Conservation (phyloP, 1,140 invertebrate species). For the Grapholita molesta region DNA sequence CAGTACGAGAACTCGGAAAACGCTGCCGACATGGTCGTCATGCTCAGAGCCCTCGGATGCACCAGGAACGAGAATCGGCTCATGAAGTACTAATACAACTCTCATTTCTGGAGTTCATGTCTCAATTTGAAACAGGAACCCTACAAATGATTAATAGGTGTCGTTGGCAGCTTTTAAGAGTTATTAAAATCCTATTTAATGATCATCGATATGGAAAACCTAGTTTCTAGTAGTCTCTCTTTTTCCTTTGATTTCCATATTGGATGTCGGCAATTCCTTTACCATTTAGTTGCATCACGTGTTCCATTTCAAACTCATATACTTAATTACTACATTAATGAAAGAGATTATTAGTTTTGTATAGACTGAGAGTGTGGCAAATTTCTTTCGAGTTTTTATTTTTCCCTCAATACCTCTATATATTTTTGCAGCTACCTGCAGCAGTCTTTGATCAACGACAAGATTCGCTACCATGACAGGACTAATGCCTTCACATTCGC, state of each 20-base stretch:
- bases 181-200: no score
- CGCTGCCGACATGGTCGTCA: conserved; percentile 80
- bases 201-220: no score
- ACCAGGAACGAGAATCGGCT: conserved; percentile 68
- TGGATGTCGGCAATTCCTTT: no score
- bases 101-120: neutral
- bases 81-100: conserved; percentile 51
- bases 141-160: no score
- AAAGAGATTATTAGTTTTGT: neutral
- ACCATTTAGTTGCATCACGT: no score
- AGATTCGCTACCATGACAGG: conserved; percentile 58
- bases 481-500: conserved; percentile 58
- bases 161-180: no score
- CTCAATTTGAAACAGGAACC: no score
- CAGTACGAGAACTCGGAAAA: conserved; percentile 76
- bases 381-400: neutral
- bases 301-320: no score
- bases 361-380: neutral
- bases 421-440: conserved; percentile 47
- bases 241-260: no score
- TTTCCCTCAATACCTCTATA: neutral
- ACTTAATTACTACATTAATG: no score
- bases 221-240: no score
- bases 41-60: conserved; percentile 80
- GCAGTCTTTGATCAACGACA: conserved; percentile 50